Evolutionary conservation across 2,797 vertebrate species (phyloP).

Genomic region (Odontamblyopus lacepedii): DNA sequence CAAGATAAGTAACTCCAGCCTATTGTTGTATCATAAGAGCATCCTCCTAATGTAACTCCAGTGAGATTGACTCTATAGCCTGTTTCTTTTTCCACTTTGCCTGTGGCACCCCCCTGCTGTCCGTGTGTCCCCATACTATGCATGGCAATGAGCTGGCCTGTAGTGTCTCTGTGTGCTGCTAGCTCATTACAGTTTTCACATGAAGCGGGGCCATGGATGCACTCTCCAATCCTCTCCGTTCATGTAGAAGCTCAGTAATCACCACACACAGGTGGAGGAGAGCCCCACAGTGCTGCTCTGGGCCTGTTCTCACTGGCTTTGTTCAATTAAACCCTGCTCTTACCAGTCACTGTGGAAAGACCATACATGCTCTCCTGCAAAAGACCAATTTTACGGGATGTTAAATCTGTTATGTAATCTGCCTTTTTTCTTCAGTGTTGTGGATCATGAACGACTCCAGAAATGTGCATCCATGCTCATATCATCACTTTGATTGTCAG

Average conservation of each 20-base stretch:
- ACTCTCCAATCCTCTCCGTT: constrained; percentile 28
- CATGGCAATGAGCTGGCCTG: constrained; percentile 56
- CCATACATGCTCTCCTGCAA: background rate
- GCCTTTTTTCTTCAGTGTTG: background rate
- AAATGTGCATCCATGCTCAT: background rate
- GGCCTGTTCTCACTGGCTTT: constrained; percentile 36
- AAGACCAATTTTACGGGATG: background rate
- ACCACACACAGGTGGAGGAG: constrained; percentile 39
- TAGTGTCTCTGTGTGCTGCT: constrained; percentile 29
- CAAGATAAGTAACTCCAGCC: constrained; percentile 10
- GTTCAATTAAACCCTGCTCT: constrained; percentile 54
- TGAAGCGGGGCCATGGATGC: constrained; percentile 33
- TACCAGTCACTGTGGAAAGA: constrained; percentile 22
- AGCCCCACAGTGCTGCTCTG: constrained; percentile 26
- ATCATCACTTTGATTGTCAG: no score
- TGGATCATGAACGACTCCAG: background rate
- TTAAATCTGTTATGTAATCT: background rate
- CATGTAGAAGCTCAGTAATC: constrained; percentile 39
- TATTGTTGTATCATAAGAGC: constrained; percentile 40
- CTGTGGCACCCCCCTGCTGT: constrained; percentile 44
- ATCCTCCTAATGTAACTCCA: constrained; percentile 37
- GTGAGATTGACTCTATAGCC: constrained; percentile 37
- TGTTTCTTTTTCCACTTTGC: constrained; percentile 44
- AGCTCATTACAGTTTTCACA: constrained; percentile 58
- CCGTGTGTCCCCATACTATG: constrained; percentile 44